Percentiles rank a stretch among this genome's conserved stretches.
phyloP scores from a whole-genome alignment of 2,797 vertebrate genomes.

The Rhinatrema bivittatum region DNA sequence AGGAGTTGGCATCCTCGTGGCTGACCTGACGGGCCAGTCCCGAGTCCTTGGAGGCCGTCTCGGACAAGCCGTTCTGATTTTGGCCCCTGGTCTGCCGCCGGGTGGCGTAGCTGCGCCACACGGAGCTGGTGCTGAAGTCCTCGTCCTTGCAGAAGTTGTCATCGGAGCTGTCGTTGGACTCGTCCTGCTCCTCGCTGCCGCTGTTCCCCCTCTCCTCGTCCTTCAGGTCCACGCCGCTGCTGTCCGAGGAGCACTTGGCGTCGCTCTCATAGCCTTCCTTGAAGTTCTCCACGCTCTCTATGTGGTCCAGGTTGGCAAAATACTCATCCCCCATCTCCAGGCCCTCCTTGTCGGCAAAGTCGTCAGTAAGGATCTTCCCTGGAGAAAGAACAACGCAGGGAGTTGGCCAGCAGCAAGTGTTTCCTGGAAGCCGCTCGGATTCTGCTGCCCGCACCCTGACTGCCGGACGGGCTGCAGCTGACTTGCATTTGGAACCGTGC shows the following conservation, averaged over 20 bases:
- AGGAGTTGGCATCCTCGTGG: conserved; percentile 35
- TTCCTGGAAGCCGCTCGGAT: not conserved
- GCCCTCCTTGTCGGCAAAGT: conserved; percentile 95
- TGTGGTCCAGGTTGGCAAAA: conserved; percentile 95
- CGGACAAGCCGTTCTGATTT: conserved; percentile 59
- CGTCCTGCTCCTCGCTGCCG: conserved; percentile 80
- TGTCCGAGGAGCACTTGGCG: conserved; percentile 86
- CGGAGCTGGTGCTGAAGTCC: conserved; percentile 73
- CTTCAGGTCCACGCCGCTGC: conserved; percentile 86
- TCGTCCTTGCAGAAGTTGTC: conserved; percentile 92
- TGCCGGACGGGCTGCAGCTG: too few species aligned
- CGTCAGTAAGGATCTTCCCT: conserved; percentile 96
- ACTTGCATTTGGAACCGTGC: too few species aligned
- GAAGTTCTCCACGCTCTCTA: conserved; percentile 97
- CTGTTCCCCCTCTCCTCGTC: conserved; percentile 63
- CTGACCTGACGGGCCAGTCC: conserved; percentile 34
- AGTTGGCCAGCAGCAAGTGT: fast-evolving
- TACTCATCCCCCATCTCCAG: conserved; percentile 97
- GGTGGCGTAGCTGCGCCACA: conserved; percentile 94
- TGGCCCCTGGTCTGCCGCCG: conserved; percentile 85
- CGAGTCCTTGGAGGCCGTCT: conserved; percentile 47
- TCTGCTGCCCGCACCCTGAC: too few species aligned
- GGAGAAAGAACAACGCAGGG: not conserved
- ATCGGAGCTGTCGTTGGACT: conserved; percentile 84
- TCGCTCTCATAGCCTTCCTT: conserved; percentile 98